Conservation (phyloP, 2,113 vertebrate species). For the Catagonus wagneri region DNA sequence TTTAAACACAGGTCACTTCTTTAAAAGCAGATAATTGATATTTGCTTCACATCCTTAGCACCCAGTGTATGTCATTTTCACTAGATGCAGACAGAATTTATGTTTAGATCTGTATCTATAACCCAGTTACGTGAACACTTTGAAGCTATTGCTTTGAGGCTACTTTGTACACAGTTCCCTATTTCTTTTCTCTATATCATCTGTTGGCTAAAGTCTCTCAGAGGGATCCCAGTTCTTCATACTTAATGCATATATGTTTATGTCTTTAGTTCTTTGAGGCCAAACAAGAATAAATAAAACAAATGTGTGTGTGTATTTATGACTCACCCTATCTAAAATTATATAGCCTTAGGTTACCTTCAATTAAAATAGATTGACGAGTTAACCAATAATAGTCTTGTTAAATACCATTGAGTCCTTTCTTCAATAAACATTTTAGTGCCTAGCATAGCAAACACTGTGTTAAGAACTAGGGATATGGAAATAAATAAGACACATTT, state of each 20-base stretch:
- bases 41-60: background rate
- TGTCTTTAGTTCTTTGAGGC: constrained; percentile 9
- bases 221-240: background rate
- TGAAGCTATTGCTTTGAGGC: background rate
- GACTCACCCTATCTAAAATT: background rate
- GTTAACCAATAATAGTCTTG: background rate
- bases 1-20: background rate
- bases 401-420: background rate
- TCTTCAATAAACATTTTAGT: background rate
- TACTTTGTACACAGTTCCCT: background rate
- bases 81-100: constrained; percentile 41
- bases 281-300: constrained; percentile 39
- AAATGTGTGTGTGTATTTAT: background rate
- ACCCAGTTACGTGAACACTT: background rate
- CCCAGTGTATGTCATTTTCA: constrained; percentile 31
- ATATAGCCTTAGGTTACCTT: background rate
- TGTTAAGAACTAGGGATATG: background rate
- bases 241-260: background rate
- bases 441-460: background rate
- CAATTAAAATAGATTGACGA: background rate
- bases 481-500: background rate
- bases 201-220: constrained; percentile 36
- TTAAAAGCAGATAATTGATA: constrained; percentile 28
- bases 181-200: background rate
- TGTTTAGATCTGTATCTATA: constrained; percentile 44